Percentiles rank a stretch among this genome's conserved stretches.
Conservation (phyloP, 2,888 invertebrate genomes). For the Tupiocoris notatus region DNA sequence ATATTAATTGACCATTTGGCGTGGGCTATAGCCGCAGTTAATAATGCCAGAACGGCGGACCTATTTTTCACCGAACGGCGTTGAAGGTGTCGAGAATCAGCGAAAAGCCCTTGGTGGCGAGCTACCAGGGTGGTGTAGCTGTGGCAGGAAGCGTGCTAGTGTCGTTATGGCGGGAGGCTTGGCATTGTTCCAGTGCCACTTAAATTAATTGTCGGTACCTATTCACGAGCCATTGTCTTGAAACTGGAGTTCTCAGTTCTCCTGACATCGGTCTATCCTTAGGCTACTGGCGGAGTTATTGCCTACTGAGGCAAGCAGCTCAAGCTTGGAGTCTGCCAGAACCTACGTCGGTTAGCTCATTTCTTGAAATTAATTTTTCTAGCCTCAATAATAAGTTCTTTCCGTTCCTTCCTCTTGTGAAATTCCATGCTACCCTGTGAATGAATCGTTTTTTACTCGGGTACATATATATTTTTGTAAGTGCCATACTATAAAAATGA, state of each 20-base stretch:
- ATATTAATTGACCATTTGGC: not conserved
- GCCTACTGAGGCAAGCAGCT: not conserved
- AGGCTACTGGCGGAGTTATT: not conserved
- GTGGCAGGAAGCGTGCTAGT: conserved; percentile 3
- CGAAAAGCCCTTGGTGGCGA: not conserved
- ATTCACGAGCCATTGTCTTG: conserved; percentile 31
- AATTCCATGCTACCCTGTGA: too few species aligned
- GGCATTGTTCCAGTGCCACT: conserved; percentile 36
- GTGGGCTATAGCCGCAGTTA: not conserved
- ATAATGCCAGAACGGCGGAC: not conserved
- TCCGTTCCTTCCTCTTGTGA: too few species aligned
- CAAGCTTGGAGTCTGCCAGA: too few species aligned
- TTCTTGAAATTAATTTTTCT: not conserved
- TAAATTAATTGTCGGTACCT: conserved; percentile 34
- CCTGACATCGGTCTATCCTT: conserved; percentile 1
- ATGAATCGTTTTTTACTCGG: too few species aligned
- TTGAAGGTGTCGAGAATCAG: not conserved
- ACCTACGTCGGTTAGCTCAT: too few species aligned
- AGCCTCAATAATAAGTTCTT: too few species aligned
- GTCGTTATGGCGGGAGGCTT: conserved; percentile 15
- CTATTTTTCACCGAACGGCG: conserved; percentile 1
- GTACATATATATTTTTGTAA: too few species aligned
- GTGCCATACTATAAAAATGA: too few species aligned
- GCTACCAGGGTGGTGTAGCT: not conserved
- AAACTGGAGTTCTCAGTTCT: not conserved